Percentiles rank a stretch among this genome's conserved stretches.
Evolutionary conservation across 2,888 invertebrate genomes (phyloP).

Genomic region (Shargacucullia verbasci): DNA sequence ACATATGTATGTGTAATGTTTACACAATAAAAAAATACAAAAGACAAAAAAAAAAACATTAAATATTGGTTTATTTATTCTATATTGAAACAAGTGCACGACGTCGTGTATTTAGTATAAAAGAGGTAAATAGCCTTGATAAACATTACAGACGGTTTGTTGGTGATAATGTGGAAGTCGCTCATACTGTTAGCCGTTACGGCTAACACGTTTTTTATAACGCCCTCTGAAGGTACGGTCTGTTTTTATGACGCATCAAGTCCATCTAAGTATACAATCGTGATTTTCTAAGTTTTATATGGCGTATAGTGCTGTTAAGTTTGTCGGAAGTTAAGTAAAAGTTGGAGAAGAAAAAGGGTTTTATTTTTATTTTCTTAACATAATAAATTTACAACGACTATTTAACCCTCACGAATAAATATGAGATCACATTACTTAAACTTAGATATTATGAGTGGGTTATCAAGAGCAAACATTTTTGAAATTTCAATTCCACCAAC

Average conservation of each 20-base stretch:
- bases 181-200: conserved; percentile 58
- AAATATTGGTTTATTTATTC: conserved; percentile 9
- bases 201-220: conserved; percentile 50
- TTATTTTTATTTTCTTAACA: no score
- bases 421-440: no score
- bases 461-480: no score
- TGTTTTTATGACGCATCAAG: conserved; percentile 2
- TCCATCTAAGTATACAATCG: not conserved
- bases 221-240: conserved; percentile 55
- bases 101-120: conserved; percentile 60
- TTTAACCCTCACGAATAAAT: no score
- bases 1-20: conserved; percentile 1
- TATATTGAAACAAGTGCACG: conserved; percentile 68
- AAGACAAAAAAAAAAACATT: conserved; percentile 2
- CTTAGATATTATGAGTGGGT: no score
- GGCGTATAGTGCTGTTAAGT: no score
- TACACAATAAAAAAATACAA: conserved; percentile 3
- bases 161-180: conserved; percentile 65
- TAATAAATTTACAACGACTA: no score
- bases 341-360: no score
- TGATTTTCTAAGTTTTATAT: not conserved
- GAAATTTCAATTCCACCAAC: no score
- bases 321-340: no score
- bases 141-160: conserved; percentile 44
- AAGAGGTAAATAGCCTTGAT: conserved; percentile 60